These are phyloP conservation scores for Lobophora halterata DNA, from an alignment of 2,888 invertebrate genomes.

Conservation along the genomic window DNA sequence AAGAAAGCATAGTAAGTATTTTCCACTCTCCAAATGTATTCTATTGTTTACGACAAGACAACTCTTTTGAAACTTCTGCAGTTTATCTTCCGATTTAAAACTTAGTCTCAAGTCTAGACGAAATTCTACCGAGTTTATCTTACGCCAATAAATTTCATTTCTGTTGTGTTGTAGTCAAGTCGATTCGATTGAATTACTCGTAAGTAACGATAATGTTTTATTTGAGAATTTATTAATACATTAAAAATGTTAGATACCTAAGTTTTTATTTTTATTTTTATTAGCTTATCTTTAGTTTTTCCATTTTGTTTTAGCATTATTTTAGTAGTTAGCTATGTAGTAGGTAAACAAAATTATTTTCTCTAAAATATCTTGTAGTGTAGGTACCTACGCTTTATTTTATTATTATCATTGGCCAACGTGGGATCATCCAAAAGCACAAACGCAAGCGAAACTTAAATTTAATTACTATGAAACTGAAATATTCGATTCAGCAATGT, in stretches of 20 bases:
- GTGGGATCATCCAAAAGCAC: slow-evolving; percentile 10
- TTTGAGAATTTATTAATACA: too few relatives aligned
- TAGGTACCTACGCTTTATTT: too few relatives aligned
- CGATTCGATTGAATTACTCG: too few relatives aligned
- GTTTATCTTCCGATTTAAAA: slow-evolving; percentile 21
- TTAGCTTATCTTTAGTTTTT: too few relatives aligned
- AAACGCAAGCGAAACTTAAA: not conserved
- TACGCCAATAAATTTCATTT: not conserved
- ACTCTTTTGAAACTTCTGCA: slow-evolving; percentile 26
- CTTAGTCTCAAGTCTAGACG: slow-evolving; percentile 5
- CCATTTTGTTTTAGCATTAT: too few relatives aligned
- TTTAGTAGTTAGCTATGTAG: too few relatives aligned
- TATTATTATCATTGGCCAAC: slow-evolving; percentile 23
- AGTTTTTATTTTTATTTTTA: too few relatives aligned
- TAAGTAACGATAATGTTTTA: too few relatives aligned
- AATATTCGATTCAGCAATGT: slow-evolving; percentile 13
- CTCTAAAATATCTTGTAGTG: slow-evolving; percentile 48
- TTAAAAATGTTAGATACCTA: too few relatives aligned
- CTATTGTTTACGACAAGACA: slow-evolving; percentile 30
- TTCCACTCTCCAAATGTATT: slow-evolving; percentile 22
- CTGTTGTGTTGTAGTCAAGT: too few relatives aligned
- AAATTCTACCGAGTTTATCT: not conserved
- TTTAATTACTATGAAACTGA: slow-evolving; percentile 7
- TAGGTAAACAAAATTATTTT: too few relatives aligned
- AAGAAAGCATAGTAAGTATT: slow-evolving; percentile 22